phyloP scores from a whole-genome alignment of 1,140 invertebrate species.

The Drepana arcuata region DNA sequence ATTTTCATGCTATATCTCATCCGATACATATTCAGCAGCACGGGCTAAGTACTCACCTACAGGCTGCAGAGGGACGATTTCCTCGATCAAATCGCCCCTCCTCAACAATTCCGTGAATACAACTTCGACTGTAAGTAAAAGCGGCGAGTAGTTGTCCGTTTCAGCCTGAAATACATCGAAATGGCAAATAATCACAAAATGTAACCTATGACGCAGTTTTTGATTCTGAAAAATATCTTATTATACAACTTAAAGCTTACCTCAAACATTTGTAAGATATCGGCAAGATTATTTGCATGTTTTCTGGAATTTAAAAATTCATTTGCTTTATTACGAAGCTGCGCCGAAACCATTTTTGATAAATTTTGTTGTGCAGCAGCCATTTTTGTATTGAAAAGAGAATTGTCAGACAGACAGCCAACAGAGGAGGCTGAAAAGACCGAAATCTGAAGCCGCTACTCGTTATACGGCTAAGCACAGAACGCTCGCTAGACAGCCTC shows the following conservation, averaged over 20 bases:
- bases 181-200: slow-evolving; percentile 24
- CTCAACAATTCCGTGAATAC: slow-evolving; percentile 79
- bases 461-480: too few relatives aligned
- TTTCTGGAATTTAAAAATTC: slow-evolving; percentile 77
- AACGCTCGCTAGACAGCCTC: too few relatives aligned
- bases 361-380: slow-evolving; percentile 55
- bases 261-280: slow-evolving; percentile 77
- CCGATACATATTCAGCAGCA: slow-evolving; percentile 11
- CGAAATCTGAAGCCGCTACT: too few relatives aligned
- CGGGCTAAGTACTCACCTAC: slow-evolving; percentile 39
- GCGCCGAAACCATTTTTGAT: slow-evolving; percentile 60
- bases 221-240: slow-evolving; percentile 8
- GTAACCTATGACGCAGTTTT: slow-evolving; percentile 59
- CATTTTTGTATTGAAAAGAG: slow-evolving; percentile 64
- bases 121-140: slow-evolving; percentile 77
- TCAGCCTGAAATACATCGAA: slow-evolving; percentile 61
- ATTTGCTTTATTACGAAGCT: slow-evolving; percentile 76
- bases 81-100: slow-evolving; percentile 74
- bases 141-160: slow-evolving; percentile 67
- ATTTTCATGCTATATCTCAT: slow-evolving; percentile 16
- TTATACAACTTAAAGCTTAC: slow-evolving; percentile 33
- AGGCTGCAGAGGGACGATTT: slow-evolving; percentile 72
- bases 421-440: too few relatives aligned
- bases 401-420: slow-evolving; percentile 17
- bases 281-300: slow-evolving; percentile 75